Base-by-base conservation (phyloP, 1,140 invertebrate genomes). In the Vanessa tameamea region DNA sequence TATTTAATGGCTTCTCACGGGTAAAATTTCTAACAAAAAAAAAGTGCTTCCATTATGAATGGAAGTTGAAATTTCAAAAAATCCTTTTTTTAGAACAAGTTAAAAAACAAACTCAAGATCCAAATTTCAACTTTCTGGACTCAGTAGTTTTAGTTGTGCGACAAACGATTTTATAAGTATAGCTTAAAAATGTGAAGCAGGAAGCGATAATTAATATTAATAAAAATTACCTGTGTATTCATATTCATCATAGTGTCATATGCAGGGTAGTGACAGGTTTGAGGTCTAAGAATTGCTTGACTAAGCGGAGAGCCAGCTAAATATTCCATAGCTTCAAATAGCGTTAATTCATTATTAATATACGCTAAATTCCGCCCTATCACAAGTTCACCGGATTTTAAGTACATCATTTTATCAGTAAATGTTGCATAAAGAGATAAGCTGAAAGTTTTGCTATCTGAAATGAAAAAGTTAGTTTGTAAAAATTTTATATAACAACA, bases 321-420 rank as follows among this genome's bases (percentile, higher is more conserved):
- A 72, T 90, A 82, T 23, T 89, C 87, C 84, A 93, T 90, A 0
- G 90, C 88, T 78, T 90, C 86, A 71, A 91, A 91, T n/a, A 92
- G 75, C 63, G 73, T 79, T 55, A 92, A 70, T 61, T 92, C 90
- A 47, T 92, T 92, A 20, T 88, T 88, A 57, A 93, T 87, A 63
- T 86, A 87, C 9, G 85, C 84, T 55, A 93, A 77, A 64, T 50
- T 84, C 47, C 72, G 76, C 0, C 80, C 88, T 15, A 70, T 76
- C 65, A 92, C 78, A 2, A 81, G 7, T 59, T 90, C 82, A 8
- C 89, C 87, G 14, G 75, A 73, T 73, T 78, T 82, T 57, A 92
- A 73, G 7, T 55, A 61, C 37, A 66, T 79, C 76, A 91, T 84
- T 69, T 85, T 88, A 31, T 87, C 85, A 0, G 87, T 86, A 61